A percentile compares a stretch with the other conserved stretches of the same genome.
phyloP scores from a whole-genome alignment of 2,797 vertebrate genomes.

The Ctenopoma kingsleyae region DNA sequence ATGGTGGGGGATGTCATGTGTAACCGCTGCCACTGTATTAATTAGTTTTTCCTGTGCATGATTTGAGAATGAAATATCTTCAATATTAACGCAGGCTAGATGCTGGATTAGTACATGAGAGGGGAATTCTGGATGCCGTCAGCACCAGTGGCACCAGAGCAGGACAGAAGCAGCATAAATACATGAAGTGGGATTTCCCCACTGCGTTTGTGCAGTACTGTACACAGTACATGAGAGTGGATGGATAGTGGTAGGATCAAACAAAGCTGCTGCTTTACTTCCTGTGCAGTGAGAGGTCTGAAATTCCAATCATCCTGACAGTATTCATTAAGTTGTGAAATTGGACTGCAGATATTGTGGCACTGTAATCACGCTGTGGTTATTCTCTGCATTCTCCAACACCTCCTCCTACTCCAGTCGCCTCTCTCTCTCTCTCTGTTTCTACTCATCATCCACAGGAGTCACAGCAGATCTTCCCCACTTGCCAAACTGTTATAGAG shows the following conservation, averaged over 20 bases:
- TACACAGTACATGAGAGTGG: background rate
- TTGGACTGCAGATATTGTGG: constrained; percentile 25
- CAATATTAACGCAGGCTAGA: constrained; percentile 1
- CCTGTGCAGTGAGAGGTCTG: constrained; percentile 18
- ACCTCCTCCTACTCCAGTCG: background rate
- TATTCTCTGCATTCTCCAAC: constrained; percentile 14
- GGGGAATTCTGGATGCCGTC: background rate
- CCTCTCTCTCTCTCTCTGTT: constrained; percentile 14
- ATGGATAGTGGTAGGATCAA: constrained; percentile 1
- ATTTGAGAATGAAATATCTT: background rate
- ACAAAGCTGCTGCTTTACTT: constrained; percentile 10
- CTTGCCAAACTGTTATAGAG: constrained; percentile 17
- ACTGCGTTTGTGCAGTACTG: constrained; percentile 2
- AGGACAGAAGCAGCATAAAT: constrained; percentile 14
- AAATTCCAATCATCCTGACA: constrained; percentile 31
- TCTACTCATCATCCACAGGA: constrained; percentile 23
- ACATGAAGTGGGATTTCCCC: constrained; percentile 21
- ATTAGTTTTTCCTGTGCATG: constrained; percentile 1
- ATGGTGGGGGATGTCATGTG: background rate
- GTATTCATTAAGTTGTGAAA: constrained; percentile 62
- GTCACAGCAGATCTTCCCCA: constrained; percentile 33
- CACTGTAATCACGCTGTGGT: constrained; percentile 35
- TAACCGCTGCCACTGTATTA: background rate
- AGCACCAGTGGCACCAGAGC: background rate
- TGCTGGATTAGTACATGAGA: constrained; percentile 29